Evolutionary conservation across 1,140 invertebrate species (phyloP), one percentile per base, ranked within the genome.

Genomic region (fruit fly (Drosophila melanogaster)): DNA sequence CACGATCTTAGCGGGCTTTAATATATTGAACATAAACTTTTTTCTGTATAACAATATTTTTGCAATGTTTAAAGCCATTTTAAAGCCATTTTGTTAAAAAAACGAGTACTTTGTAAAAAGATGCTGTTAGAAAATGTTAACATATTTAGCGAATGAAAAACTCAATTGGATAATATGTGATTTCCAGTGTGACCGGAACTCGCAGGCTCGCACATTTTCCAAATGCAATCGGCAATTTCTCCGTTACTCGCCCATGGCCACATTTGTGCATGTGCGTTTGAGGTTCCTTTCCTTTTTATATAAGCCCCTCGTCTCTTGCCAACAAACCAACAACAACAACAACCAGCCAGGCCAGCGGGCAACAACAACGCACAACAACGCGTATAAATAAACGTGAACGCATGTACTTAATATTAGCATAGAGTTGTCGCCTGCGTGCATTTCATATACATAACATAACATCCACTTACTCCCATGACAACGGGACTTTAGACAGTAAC

Each of bases 381-480:
- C 53, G 37, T 77, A 56, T 77, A 70, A 51, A 51, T 78, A 78
- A 71, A 78, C 60, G 65, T 62, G 54, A 51, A 53, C 40, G 64
- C 58, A 77, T 54, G 55, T 62, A 46, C 56, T 77, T 77, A 70
- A 77, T 77, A 77, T 77, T 77, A 77, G 73, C 73, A 61, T 61
- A 77, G 73, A 77, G 64, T 77, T 77, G 74, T 56, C 73, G 59
- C 59, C 54, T 51, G 37, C 17, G 47, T 15, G 10, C 15, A 50
- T 50, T 50, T 41, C 57, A 53, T 38, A 61, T 49, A 38, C 37
- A 38, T 14, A 37, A 14, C 35, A 40, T 56, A 40, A 50, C 24
- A 22, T 22, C 43, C 43, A 22, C 37, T 17, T 22, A 86, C 70
- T 83, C 70, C 81, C 83, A 81, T 86, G 83, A 87, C 81, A 86